Percentiles rank a stretch among this genome's conserved stretches.
These are phyloP conservation scores for Ptychochromis oligacanthus DNA, from an alignment of 2,113 vertebrate species.

Conservation along the genomic window DNA sequence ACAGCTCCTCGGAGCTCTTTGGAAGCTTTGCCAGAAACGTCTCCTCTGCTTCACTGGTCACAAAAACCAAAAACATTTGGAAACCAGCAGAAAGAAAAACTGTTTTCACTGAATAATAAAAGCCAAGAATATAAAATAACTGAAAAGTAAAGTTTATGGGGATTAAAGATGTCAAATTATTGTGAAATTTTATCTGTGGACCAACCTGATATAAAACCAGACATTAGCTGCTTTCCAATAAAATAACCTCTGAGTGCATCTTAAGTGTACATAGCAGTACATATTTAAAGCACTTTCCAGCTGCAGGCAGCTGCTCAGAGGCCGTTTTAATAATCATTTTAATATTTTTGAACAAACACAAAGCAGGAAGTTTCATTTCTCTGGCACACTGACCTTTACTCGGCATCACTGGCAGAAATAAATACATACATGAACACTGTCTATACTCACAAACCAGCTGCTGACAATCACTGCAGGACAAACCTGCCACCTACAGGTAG, in stretches of 20 bases:
- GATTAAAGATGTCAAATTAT: not conserved
- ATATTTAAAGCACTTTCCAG: not conserved
- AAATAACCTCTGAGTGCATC: not conserved
- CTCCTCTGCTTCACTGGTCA: fast-evolving
- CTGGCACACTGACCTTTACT: constrained; percentile 38
- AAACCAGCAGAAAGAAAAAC: not conserved
- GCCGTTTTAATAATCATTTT: not conserved
- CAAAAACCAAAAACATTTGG: not conserved
- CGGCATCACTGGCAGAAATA: not conserved
- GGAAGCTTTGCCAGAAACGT: not conserved
- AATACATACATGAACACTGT: not conserved
- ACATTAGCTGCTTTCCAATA: not conserved
- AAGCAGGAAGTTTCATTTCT: not conserved
- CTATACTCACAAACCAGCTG: not conserved
- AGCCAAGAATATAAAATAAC: not conserved
- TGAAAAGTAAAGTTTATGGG: not conserved
- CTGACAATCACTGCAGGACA: constrained; percentile 37
- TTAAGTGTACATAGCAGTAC: not conserved
- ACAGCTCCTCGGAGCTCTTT: no score
- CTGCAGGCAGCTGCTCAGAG: not conserved
- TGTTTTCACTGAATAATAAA: not conserved
- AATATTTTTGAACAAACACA: constrained; percentile 3
- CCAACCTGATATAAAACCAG: not conserved
- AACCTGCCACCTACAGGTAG: constrained; percentile 76
- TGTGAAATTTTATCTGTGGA: not conserved